phyloP scores from a whole-genome alignment of 2,888 invertebrate genomes.

The Euplagia quadripunctaria region DNA sequence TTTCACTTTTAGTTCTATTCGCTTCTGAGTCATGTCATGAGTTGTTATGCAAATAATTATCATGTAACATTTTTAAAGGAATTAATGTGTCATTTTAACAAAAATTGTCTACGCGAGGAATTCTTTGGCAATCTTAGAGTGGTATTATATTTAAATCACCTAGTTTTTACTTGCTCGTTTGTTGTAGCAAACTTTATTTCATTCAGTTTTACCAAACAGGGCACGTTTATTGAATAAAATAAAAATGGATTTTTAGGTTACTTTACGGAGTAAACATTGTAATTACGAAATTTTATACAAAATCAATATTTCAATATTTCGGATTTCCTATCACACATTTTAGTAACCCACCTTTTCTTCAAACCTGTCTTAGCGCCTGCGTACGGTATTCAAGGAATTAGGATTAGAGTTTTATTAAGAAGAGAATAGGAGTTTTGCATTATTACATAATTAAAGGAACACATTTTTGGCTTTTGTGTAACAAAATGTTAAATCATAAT shows the following conservation, averaged over 20 bases:
- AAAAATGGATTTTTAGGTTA: no score
- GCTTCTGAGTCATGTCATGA: slow-evolving; percentile 28
- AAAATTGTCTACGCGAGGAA: background rate
- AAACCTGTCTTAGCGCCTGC: no score
- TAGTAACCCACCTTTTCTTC: no score
- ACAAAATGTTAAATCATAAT: background rate
- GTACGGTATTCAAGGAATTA: no score
- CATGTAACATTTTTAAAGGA: slow-evolving; percentile 3
- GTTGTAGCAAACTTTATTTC: background rate
- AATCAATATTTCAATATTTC: no score
- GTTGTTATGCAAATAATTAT: slow-evolving; percentile 27
- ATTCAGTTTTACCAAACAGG: background rate
- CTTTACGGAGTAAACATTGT: no score
- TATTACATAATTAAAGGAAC: background rate
- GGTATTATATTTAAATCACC: background rate
- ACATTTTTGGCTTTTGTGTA: background rate
- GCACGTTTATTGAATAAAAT: no score
- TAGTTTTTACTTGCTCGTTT: background rate
- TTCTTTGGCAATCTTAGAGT: background rate
- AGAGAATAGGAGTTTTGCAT: background rate
- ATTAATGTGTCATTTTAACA: background rate
- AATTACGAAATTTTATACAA: no score
- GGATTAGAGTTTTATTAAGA: background rate
- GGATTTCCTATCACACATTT: no score
- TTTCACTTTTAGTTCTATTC: slow-evolving; percentile 49